Base-by-base conservation (phyloP, 2,113 vertebrate species). In the Anguilla japonica region DNA sequence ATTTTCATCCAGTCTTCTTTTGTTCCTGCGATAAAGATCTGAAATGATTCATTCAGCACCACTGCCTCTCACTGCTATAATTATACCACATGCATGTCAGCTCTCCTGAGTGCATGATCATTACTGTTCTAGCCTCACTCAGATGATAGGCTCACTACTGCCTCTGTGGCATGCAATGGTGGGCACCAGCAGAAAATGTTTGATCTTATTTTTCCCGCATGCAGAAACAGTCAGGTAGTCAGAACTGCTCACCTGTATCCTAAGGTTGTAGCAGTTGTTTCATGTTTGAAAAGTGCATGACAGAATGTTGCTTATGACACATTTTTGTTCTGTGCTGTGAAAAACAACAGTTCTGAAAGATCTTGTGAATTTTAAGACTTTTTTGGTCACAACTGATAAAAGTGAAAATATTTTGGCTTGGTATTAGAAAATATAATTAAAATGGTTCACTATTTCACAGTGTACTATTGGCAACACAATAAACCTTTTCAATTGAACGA, bases 41-140 rank as follows among this genome's bases (percentile, higher is more conserved):
- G 71, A 83, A 83, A 67, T 85, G 82, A 86, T 87, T 84, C 67
- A 29, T 90, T 85, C 18, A 82, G 50, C 41, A 34, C 43, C 71
- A 82, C 41, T 18, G 78, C 86, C 43, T 85, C 22, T 80, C 57
- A 40, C 78, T 83, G 71, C 75, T 86, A 79, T 89, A 81, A 88
- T 88, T 88, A 87, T 88, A 84, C 60, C 89, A 43, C 46, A 81
- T 79, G 84, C 86, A 83, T 87, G 81, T 88, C 89, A 87, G 53
- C 83, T 60, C 56, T 63, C 71, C 39, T 81, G 67, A 88, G 88
- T 41, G 53, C 57, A 83, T 18, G 82, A 88, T 86, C 79, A 79
- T 82, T 83, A 87, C 83, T 22, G 84, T 29, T 81, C 7, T 29
- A 41, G 53, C 63, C 79, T 85, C 81, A 81, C 81, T 85, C 50